Evolutionary conservation across 2,888 invertebrate genomes (phyloP), one percentile per base, ranked within the genome.

Genomic region (Nezara viridula): DNA sequence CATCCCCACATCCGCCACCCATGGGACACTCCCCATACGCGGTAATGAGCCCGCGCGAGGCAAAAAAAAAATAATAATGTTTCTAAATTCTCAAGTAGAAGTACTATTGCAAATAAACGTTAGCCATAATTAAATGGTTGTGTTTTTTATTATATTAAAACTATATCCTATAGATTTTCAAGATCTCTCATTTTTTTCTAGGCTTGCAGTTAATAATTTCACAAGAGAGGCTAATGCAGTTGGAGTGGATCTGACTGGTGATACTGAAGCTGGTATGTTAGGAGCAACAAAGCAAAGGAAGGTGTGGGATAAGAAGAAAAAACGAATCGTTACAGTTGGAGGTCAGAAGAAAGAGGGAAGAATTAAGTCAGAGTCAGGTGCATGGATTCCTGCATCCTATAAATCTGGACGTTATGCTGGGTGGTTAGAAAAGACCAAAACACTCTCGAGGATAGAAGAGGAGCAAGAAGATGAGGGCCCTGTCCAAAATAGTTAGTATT

Each of bases 291-390:
- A 90, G 86, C 90, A 91, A 12, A 91, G 90, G 86, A 95, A 96
- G 92, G 96, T 95, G 92, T 98, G 99, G 99, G 99, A 99, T 94
- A 95, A 98, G 86, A 98, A 98, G 92, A 96, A 97, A 93, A 99
- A 99, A 95, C 98, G 98, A 94, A 98, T 98, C 96, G 96, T 99
- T 52, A 94, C 95, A 47, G 94, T 95, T 1, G 94, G 95, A 91
- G 94, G 94, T 90, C 96, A 96, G 92, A 91, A 93, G 92, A 90
- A 90, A 89, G 92, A 87, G 52, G 90, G 90, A 89, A 97, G 96
- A 93, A 98, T 99, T 91, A 96, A 96, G 92, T 99, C 99, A 0
- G 99, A 99, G 93, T 98, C 98, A 90, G 99, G 99, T 32, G 96
- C 95, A 0, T 97, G 98, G 95, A 98, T 99, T 91, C 96, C 98